Base-by-base conservation (phyloP, 2,797 vertebrate genomes). In the Phoebastria nigripes region DNA sequence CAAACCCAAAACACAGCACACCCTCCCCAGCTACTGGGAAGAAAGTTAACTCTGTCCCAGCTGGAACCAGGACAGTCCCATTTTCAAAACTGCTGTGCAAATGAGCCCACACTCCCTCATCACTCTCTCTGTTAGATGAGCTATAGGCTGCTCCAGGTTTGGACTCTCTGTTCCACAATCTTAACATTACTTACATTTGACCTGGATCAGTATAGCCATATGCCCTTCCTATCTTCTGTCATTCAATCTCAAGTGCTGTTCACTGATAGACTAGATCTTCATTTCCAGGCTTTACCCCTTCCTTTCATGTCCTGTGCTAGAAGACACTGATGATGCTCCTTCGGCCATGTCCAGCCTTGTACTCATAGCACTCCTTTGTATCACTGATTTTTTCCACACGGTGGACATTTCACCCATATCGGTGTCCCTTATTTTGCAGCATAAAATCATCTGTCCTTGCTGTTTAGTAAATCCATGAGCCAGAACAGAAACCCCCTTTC, bases 401-500 rank as follows among this genome's bases (percentile, higher is more conserved):
- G n/a, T 18, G 89, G 47, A 73, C 4, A 1, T 95, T 82, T 96
- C 76, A 79, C 49, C 72, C 49, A 11, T 31, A 65, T 78, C 65
- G 67, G 21, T 77, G 58, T 67, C 90, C 67, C 46, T 82, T 89
- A 39, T 22, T 93, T 54, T 63, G 26, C 69, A 92, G 61, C 61
- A 67, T 26, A 87, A 95, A 55, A 79, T 90, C 29, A 55, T 54
- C 44, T 85, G 55, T 59, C 52, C 55, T 84, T 74, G 42, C 28
- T 49, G 14, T 35, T 94, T 25, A 59, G 61, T 39, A 86, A 89
- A 74, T 56, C 25, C 6, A 0, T 26, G 12, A 94, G 61, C 39
- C 69, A 85, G 65, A 85, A 61, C 56, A 82, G 62, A 92, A 90
- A 87, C 39, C 22, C 61, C 59, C 29, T 85, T 74, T 96, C 61